A percentile compares a stretch with the other conserved stretches of the same genome.
Evolutionary conservation across 2,888 invertebrate species (phyloP).

Genomic region (Pristionchus mayeri): DNA sequence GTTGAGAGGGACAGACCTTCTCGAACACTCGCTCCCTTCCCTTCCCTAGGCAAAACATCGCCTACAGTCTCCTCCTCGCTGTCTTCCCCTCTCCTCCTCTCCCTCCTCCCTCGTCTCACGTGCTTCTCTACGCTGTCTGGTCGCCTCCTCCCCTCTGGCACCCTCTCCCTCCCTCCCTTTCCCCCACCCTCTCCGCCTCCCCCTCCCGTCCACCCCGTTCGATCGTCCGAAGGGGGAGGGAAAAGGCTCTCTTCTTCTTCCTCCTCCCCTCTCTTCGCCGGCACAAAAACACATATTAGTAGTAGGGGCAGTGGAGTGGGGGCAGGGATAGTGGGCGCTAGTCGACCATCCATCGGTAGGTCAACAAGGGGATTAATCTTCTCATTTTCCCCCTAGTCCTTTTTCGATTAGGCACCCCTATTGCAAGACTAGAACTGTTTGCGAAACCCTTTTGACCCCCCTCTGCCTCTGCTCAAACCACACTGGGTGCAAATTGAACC

Average conservation of each 20-base stretch:
- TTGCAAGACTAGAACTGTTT: not conserved
- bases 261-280: not conserved
- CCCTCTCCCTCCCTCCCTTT: not conserved
- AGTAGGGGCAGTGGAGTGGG: not conserved
- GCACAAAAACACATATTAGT: conserved; percentile 7
- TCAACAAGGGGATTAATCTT: not conserved
- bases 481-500: not conserved
- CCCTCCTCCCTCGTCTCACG: not conserved
- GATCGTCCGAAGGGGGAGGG: not conserved
- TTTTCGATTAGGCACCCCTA: not conserved
- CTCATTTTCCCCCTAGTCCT: not conserved
- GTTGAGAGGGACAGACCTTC: too few species aligned
- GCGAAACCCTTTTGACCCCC: not conserved
- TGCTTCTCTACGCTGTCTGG: not conserved
- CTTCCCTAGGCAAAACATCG: not conserved
- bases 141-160: not conserved
- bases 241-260: not conserved
- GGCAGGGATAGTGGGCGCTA: not conserved
- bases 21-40: not conserved
- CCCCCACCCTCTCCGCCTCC: not conserved
- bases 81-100: not conserved
- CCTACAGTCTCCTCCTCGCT: not conserved
- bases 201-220: not conserved
- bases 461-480: not conserved
- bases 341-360: not conserved